Evolutionary conservation across 2,888 invertebrate genomes (phyloP).

Genomic region (Pseudolycoriella hygida): DNA sequence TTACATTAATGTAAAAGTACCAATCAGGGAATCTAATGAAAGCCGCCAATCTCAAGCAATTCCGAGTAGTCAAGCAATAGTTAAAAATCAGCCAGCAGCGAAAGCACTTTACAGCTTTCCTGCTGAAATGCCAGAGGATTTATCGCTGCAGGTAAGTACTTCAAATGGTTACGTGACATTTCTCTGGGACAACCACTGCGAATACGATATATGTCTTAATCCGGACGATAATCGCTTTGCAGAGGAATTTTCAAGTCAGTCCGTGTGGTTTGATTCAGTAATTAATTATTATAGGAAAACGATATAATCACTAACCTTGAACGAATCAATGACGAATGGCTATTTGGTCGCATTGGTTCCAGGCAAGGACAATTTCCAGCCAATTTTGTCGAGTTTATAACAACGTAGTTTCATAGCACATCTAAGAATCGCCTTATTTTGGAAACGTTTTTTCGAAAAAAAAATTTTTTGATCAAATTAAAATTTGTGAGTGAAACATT

Average conservation of each 20-base stretch:
- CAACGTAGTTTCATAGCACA: too few relatives aligned
- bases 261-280: too few relatives aligned
- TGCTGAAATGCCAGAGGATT: conserved; percentile 39
- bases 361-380: conserved; percentile 59
- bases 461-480: too few relatives aligned
- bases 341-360: conserved; percentile 51
- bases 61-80: background rate
- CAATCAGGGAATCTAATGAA: conserved; percentile 31
- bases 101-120: conserved; percentile 58
- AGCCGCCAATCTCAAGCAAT: conserved; percentile 7
- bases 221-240: too few relatives aligned
- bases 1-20: conserved; percentile 59
- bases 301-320: conserved; percentile 43
- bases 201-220: too few relatives aligned
- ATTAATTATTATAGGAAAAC: conserved; percentile 35
- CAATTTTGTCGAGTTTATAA: conserved; percentile 43
- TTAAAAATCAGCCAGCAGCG: conserved; percentile 22
- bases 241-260: too few relatives aligned
- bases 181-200: too few relatives aligned
- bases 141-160: conserved; percentile 33
- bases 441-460: too few relatives aligned
- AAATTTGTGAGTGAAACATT: too few relatives aligned
- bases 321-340: conserved; percentile 60
- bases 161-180: background rate
- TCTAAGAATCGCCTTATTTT: too few relatives aligned